These are phyloP conservation scores for Oryzias curvinotus DNA, from an alignment of 2,113 vertebrate genomes.

Conservation along the genomic window DNA sequence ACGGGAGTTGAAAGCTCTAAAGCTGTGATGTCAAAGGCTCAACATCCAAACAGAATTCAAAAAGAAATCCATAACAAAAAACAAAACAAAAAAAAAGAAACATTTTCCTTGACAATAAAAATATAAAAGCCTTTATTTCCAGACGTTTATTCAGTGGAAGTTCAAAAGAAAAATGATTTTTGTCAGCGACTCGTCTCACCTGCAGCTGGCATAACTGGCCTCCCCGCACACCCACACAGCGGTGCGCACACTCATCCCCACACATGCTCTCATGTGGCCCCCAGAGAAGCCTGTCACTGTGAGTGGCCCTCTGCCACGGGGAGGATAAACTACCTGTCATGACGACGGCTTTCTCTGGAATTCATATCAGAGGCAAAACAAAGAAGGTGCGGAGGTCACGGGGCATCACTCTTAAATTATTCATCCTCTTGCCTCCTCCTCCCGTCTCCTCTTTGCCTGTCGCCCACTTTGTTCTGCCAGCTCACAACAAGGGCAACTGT, in stretches of 20 bases:
- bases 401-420: conserved; percentile 79
- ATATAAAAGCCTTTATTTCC: conserved; percentile 3
- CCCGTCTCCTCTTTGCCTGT: conserved; percentile 64
- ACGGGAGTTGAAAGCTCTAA: no score
- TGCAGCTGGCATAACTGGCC: neutral
- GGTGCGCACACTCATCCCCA: conserved; percentile 19
- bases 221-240: conserved; percentile 8
- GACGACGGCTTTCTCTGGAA: conserved; percentile 69
- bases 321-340: conserved; percentile 79
- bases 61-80: no score
- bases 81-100: no score
- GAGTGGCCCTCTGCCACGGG: conserved; percentile 69
- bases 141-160: conserved; percentile 21
- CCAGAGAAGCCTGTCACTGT: conserved; percentile 66
- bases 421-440: conserved; percentile 69
- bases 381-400: conserved; percentile 74
- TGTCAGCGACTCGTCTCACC: conserved; percentile 10
- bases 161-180: conserved; percentile 29
- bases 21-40: no score
- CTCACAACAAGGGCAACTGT: conserved; percentile 76
- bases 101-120: neutral
- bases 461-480: conserved; percentile 71
- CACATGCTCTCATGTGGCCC: conserved; percentile 47
- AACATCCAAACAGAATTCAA: no score
- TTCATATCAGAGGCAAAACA: conserved; percentile 80